Base-by-base conservation (phyloP, 1,140 invertebrate species). In the Drosophila parvula region DNA sequence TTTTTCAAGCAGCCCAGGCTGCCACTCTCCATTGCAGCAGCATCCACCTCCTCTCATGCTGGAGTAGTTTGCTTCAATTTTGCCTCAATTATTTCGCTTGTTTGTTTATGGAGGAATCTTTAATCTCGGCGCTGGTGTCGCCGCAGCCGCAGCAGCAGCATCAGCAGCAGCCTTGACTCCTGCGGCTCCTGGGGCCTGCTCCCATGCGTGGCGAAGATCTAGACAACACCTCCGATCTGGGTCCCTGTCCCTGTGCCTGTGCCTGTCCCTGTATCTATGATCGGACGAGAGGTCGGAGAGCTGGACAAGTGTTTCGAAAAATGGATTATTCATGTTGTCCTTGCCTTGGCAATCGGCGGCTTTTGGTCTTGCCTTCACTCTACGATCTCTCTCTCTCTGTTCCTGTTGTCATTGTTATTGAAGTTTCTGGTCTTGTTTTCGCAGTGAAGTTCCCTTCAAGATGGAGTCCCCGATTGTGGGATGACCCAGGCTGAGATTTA, bases 71-170 rank as follows among this genome's bases (percentile, higher is more conserved):
- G 88, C 83, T 88, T 91, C 89, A 91, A 90, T 90, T 90, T 85
- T 91, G 89, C 89, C 89, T 89, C 89, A 90, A 91, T 91, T 91
- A 91, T 85, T 91, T 88, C 79, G 84, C 89, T 91, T 85, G 89
- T 91, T 91, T 91, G 89, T 91, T 89, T 85, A 89, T 81, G 79
- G 81, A 85, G 89, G 89, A 91, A 91, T 90, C 88, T 90, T 89
- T 90, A 90, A 89, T 89, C 85, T 89, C 55, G 40, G 36, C 63
- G 62, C 69, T 82, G 78, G 81, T 85, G 73, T 85, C 73, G 81
- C 81, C 56, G 55, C 67, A 22, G 22, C 3, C 22, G 22, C 22
- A 22, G 22, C 22, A 22, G 22, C 22, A 22, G 22, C 22, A 22
- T 1, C 22, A 22, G 22, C 22, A 22, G 22, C 22, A 84, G 78